A percentile compares a stretch with the other conserved stretches of the same genome.
Conservation (phyloP, 2,797 vertebrate genomes). For the Pteronotus mesoamericanus region DNA sequence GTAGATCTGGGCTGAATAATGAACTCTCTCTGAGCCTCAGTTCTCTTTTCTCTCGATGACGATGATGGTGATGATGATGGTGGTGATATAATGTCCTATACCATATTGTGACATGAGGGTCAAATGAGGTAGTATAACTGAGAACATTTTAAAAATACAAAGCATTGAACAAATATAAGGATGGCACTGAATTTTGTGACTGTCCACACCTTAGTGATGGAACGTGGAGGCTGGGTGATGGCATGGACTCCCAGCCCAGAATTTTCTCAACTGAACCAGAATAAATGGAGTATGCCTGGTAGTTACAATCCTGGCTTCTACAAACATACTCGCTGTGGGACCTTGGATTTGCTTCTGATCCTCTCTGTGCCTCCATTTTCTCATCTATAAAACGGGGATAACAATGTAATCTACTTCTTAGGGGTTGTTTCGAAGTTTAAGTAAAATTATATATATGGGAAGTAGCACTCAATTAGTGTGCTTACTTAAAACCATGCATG, state of each 20-base stretch:
- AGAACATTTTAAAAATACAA: background rate
- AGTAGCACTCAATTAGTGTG: background rate
- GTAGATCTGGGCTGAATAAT: background rate
- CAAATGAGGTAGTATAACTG: background rate
- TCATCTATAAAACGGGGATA: background rate
- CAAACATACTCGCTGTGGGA: background rate
- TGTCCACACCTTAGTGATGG: background rate
- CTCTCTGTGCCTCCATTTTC: background rate
- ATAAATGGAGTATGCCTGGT: accelerated
- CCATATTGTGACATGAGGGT: background rate
- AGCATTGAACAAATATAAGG: background rate
- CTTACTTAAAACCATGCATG: background rate
- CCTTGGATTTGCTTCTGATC: background rate
- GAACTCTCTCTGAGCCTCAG: background rate
- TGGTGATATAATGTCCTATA: accelerated
- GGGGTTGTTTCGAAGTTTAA: background rate
- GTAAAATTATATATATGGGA: background rate
- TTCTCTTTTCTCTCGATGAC: background rate
- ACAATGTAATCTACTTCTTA: background rate
- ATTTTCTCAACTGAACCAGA: background rate
- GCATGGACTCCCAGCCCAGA: background rate
- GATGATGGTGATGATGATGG: background rate
- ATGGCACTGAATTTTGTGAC: background rate
- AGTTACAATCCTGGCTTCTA: background rate
- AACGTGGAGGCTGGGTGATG: background rate